These are phyloP conservation scores for Hirtodrosophila cameraria DNA, from an alignment of 2,888 invertebrate species.

Conservation along the genomic window DNA sequence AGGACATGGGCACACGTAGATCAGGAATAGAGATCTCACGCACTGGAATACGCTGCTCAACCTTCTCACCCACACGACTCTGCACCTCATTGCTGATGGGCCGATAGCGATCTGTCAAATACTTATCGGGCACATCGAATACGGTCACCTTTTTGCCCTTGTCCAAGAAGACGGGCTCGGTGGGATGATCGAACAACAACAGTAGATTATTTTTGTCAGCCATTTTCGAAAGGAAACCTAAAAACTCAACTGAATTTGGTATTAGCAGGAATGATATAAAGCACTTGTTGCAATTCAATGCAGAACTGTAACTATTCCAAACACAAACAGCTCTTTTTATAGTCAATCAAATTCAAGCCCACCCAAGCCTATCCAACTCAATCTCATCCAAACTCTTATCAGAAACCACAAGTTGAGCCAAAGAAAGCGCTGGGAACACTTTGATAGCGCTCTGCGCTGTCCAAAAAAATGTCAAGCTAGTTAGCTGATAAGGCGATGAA, in stretches of 20 bases:
- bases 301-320: constrained; percentile 57
- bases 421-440: constrained; percentile 37
- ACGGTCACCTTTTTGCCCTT: constrained; percentile 88
- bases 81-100: constrained; percentile 85
- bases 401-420: constrained; percentile 45
- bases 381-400: constrained; percentile 40
- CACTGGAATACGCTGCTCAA: constrained; percentile 85
- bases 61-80: constrained; percentile 86
- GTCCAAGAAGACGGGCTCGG: constrained; percentile 91
- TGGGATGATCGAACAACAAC: constrained; percentile 90
- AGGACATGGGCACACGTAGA: constrained; percentile 86
- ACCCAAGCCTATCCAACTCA: too few species aligned
- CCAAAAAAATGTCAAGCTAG: background rate
- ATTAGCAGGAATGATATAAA: background rate
- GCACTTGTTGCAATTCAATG: constrained; percentile 27
- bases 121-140: constrained; percentile 88
- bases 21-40: constrained; percentile 88
- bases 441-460: background rate
- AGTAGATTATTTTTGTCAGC: constrained; percentile 86
- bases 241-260: background rate
- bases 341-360: too few species aligned
- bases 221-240: constrained; percentile 58
- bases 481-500: constrained; percentile 37
- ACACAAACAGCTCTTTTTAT: constrained; percentile 46
- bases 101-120: constrained; percentile 86